Evolutionary conservation across 2,888 invertebrate species (phyloP), one percentile per base, ranked within the genome.

Genomic region (Lasioglossum villosulum): DNA sequence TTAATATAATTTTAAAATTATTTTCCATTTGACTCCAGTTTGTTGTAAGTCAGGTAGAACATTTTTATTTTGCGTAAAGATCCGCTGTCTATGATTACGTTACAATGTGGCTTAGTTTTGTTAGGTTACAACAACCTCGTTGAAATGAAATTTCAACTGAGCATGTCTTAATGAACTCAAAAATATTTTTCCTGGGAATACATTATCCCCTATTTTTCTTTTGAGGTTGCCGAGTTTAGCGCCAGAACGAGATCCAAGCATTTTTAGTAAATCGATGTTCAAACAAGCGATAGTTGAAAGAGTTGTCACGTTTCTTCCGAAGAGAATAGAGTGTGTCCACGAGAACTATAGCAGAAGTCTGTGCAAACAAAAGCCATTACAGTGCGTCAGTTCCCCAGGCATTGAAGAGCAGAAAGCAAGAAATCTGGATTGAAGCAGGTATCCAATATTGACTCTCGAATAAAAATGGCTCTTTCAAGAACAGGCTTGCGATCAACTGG

Each of bases 391-490:
- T 70, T 48, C 48, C 52, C 27, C 12, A 23, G n/a, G 73, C 30
- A 73, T 81, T 68, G 78, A 81, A 85, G 37, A 81, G 59, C 75
- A 14, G 68, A 78, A 86, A 78, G 37, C 34, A 23, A 37, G 37
- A 37, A 86, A 73, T 14, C 19, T 12, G 78, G 59, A 48, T 48
- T 80, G 23, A 70, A 70, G 75, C 37, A 42, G 30, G 66, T 23
- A 68, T 30, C 68, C 56, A 39, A 73, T 79, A 86, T 86, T 70
- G 84, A 84, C 75, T 75, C 34, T 30, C 27, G 86, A 72, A 81
- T 86, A 86, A 76, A 85, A 86, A 86, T 81, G 86, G 78, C 37
- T 56, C 80, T 52, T 74, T 85, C 86, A 84, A 34, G 78, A 86
- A 78, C 86, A 84, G 63, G 66, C 75, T 37, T 34, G 70, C 78